Evolutionary conservation across 1,140 invertebrate species (phyloP).

Genomic region (Atta colombica): DNA sequence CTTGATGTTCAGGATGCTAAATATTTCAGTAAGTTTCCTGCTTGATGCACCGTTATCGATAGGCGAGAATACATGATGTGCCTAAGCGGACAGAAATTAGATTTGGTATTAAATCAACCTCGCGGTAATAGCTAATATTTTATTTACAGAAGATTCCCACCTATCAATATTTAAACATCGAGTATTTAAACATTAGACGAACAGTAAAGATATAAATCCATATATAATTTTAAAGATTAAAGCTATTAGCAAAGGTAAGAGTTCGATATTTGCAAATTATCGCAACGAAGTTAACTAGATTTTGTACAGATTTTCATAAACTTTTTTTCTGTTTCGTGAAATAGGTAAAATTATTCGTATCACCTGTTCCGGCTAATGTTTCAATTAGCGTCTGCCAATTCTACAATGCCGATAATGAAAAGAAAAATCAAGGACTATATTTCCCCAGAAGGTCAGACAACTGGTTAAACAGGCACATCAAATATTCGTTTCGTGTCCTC

Average conservation of each 20-base stretch:
- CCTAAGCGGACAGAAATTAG: conserved; percentile 4
- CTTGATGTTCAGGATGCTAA: conserved; percentile 32
- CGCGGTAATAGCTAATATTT: background rate
- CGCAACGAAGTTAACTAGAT: background rate
- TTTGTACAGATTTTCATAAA: background rate
- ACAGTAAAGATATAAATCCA: background rate
- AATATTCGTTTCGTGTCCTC: conserved; percentile 67
- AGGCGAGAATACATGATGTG: conserved; percentile 22
- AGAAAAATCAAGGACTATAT: conserved; percentile 9
- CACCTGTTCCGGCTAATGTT: background rate
- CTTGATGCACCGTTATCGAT: conserved; percentile 45
- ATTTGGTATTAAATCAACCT: conserved; percentile 30
- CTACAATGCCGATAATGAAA: background rate
- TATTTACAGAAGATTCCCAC: background rate
- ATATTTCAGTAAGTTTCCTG: conserved; percentile 57
- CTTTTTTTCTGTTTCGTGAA: conserved; percentile 13
- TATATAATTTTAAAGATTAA: background rate
- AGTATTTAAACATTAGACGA: background rate
- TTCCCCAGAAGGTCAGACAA: conserved; percentile 42
- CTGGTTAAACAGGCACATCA: conserved; percentile 12
- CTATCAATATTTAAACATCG: background rate
- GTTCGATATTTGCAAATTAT: background rate
- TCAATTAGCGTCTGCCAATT: conserved; percentile 2
- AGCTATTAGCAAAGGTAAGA: background rate
- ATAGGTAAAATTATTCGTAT: background rate